Evolutionary conservation across 2,888 invertebrate genomes (phyloP), one percentile per base, ranked within the genome.

Genomic region (Leptinotarsa juncta): DNA sequence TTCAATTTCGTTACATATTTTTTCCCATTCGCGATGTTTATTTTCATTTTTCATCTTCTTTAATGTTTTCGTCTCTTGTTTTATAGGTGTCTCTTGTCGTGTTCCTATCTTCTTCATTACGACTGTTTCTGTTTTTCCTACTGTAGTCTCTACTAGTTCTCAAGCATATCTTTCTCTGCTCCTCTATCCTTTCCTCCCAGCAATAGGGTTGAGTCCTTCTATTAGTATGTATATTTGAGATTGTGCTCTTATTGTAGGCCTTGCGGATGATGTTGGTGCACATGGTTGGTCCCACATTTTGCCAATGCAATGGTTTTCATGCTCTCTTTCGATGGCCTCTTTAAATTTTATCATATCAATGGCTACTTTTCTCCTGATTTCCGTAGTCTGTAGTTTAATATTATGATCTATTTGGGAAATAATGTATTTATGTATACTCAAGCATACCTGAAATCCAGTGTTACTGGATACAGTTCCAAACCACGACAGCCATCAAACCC

Each of bases 11-110:
- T 20, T 20, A 20, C 20, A 20, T 20, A 20, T 49, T 3, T 65
- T 20, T 5, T 20, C 42, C 78, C 78, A 78, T 15, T 67, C 23
- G 18, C 3, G 16, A 1, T 15, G n/a, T 48, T 76, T 67, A 3
- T 42, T 18, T 48, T 49, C 42, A 12, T 42, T 71, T 5, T 65
- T 65, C 32, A 16, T 4, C 16, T 70, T 49, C 14, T 55, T 65
- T 4, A 16, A 7, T 51, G 16, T 14, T 51, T 32, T 32, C 14
- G 49, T 42, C 23, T 65, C 3, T 50, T 20, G 20, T 71, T 66
- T 71, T 71, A 18, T 71, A 66, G n/a, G 3, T 48, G 0, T 42
- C 3, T n/a, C 42, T 16, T 15, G n/a, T 0, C n/a, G 1, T 32
- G 18, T 65, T 32, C 1, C 16, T 50, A 51, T 71, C 65, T 1